phyloP scores from a whole-genome alignment of 2,888 invertebrate species.

The Epinotia nisella region DNA sequence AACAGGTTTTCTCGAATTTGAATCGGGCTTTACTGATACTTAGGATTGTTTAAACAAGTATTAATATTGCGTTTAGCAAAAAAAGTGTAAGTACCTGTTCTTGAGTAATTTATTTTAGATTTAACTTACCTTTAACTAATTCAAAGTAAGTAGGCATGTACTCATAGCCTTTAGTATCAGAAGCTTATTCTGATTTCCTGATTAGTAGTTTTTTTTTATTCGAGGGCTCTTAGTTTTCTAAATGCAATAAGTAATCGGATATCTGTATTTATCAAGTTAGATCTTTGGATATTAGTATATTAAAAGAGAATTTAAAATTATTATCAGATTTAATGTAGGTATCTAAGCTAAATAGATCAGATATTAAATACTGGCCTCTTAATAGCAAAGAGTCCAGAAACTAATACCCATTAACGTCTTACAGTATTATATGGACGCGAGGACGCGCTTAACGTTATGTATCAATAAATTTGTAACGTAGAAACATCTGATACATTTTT shows the following conservation, averaged over 20 bases:
- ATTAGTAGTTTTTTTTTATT: neutral
- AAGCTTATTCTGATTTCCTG: neutral
- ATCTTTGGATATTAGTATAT: no score
- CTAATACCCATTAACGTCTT: neutral
- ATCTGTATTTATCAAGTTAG: neutral
- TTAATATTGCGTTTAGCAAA: neutral
- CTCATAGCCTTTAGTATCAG: neutral
- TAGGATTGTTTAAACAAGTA: neutral
- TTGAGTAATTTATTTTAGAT: neutral
- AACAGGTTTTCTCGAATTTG: constrained; percentile 24
- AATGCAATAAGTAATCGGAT: neutral
- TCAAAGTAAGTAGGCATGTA: neutral
- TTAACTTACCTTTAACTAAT: neutral
- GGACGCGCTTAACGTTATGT: neutral
- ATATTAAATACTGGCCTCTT: no score
- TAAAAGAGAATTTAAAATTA: neutral
- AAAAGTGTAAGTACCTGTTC: neutral
- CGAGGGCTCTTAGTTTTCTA: neutral
- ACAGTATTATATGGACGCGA: neutral
- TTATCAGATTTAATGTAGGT: neutral
- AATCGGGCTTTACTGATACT: neutral
- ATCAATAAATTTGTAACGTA: neutral
- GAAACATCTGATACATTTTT: constrained; percentile 9
- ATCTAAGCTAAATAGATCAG: no score
- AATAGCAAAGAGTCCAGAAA: neutral